Base-by-base conservation (phyloP, 2,113 vertebrate species). In the Dicrurus megarhynchus region DNA sequence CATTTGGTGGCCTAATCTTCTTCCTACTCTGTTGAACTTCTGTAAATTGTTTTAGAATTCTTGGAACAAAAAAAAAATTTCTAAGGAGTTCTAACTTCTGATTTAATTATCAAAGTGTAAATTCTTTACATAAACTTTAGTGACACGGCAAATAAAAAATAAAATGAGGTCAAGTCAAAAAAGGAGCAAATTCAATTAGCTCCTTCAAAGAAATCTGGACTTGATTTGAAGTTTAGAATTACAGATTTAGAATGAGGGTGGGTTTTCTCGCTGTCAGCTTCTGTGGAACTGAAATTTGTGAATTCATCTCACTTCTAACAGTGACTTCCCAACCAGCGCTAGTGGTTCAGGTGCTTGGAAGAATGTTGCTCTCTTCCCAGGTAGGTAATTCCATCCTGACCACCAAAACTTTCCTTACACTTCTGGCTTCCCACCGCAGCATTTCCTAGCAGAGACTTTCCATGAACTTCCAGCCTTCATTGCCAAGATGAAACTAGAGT, bases 81-180 rank as follows among this genome's bases (percentile, higher is more conserved):
- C 39, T 26, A 41, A 56, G n/a, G 75, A 79, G 42, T 84, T 75
- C 57, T 82, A 87, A 78, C 64, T 94, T 90, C 52, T 63, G 37
- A 68, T 79, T 87, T 90, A 94, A 95, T 91, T 94, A 88, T 89
- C 55, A n/a, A 87, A 92, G 70, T 67, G 46, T 75, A 83, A 90
- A 78, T 82, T 94, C 89, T 76, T 93, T 75, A 73, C 22, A 32
- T 80, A 65, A 92, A 84, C 55, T 85, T 87, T 8, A 70, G 69
- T 64, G 84, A 50, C 74, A 84, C 0, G 2, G 49, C 35, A 82
- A 94, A 91, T 84, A 64, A 42, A 82, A 84, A 94, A 19, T 57
- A 86, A 87, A 90, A 89, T 55, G 1, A 94, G 50, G 74, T 87
- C 65, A 82, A 59, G 53, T 73, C 20, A 87, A 65, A 93, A 95